phyloP scores from a whole-genome alignment of 1,140 invertebrate genomes.

The Calephelis nemesis region DNA sequence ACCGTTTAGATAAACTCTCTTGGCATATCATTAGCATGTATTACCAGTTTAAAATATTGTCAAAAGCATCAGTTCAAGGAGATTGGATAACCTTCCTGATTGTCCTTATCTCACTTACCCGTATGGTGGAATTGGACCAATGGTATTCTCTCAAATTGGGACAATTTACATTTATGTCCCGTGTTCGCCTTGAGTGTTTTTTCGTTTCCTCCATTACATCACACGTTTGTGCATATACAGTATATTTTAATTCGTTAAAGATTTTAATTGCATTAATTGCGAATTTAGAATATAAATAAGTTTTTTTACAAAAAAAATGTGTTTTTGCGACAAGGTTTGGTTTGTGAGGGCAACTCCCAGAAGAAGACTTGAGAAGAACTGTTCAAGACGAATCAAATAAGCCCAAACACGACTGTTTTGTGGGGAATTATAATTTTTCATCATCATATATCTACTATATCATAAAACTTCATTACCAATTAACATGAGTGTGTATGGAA shows the following conservation, averaged over 20 bases:
- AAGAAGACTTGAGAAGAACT: too few species aligned
- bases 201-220: slow-evolving; percentile 7
- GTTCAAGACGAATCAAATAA: too few species aligned
- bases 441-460: too few species aligned
- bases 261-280: too few species aligned
- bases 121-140: slow-evolving; percentile 33
- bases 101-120: slow-evolving; percentile 53
- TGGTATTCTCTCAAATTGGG: slow-evolving; percentile 9
- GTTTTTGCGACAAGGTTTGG: too few species aligned
- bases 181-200: slow-evolving; percentile 15
- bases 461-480: too few species aligned
- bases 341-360: too few species aligned
- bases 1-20: slow-evolving; percentile 47
- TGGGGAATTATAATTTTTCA: too few species aligned
- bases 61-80: slow-evolving; percentile 63
- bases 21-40: slow-evolving; percentile 52
- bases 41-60: slow-evolving; percentile 56
- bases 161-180: slow-evolving; percentile 3
- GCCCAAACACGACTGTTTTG: too few species aligned
- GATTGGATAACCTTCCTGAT: slow-evolving; percentile 59
- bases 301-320: too few species aligned
- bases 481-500: too few species aligned
- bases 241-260: neutral
- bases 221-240: neutral
- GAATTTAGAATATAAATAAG: too few species aligned